phyloP scores from a whole-genome alignment of 2,888 invertebrate species.

The Nemoura dubitans region DNA sequence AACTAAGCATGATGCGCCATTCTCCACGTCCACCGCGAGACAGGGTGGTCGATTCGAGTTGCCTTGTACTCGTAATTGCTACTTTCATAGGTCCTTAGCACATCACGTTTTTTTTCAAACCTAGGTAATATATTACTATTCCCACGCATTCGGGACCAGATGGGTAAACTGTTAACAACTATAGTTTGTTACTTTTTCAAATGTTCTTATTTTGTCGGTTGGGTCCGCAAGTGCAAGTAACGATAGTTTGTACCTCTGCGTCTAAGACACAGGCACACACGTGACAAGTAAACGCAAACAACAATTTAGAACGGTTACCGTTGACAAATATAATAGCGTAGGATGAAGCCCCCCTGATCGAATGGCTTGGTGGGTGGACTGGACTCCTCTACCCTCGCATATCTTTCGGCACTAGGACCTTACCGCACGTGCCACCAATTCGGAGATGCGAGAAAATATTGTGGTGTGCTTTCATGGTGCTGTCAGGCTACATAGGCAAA shows the following conservation, averaged over 20 bases:
- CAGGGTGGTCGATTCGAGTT: background rate
- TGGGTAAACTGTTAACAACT: constrained; percentile 33
- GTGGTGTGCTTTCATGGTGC: too few relatives aligned
- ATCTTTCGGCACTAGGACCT: too few relatives aligned
- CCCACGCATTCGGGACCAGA: constrained; percentile 29
- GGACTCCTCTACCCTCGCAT: too few relatives aligned
- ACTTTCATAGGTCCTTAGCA: background rate
- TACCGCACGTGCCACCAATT: too few relatives aligned
- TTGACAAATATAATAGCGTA: too few relatives aligned
- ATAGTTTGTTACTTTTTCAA: constrained; percentile 19
- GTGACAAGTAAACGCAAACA: background rate
- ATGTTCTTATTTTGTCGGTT: constrained; percentile 18
- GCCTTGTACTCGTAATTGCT: background rate
- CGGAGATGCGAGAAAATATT: too few relatives aligned
- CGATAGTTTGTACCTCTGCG: background rate
- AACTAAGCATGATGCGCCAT: constrained; percentile 7
- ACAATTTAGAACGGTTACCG: background rate
- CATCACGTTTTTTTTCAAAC: background rate
- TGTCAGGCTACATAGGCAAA: too few relatives aligned
- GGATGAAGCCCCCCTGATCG: too few relatives aligned
- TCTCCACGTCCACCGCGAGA: background rate
- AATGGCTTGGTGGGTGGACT: too few relatives aligned
- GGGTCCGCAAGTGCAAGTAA: background rate
- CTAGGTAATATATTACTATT: constrained; percentile 29
- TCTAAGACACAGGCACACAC: background rate